Conservation (phyloP, 2,888 invertebrate species). For the Pogonocherus hispidulus region DNA sequence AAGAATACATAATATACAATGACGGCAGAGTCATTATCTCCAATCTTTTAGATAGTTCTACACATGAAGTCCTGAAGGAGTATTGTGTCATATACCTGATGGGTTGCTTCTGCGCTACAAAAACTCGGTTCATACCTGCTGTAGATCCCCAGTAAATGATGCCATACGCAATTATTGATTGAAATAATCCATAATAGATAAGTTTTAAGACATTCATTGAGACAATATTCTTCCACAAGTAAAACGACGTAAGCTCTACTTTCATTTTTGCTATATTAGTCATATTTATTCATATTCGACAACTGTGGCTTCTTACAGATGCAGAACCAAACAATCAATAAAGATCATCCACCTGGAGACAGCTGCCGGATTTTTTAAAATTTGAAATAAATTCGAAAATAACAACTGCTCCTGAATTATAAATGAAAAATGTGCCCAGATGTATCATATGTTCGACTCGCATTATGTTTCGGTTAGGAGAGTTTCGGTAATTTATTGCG, state of each 20-base stretch:
- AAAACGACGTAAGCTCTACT: neutral
- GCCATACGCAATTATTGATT: too few species aligned
- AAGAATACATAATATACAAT: too few species aligned
- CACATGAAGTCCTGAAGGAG: too few species aligned
- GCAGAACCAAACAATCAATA: neutral
- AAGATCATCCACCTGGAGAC: neutral
- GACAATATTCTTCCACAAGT: neutral
- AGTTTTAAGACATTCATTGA: too few species aligned
- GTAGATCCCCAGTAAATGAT: too few species aligned
- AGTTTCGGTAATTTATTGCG: neutral
- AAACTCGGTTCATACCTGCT: too few species aligned
- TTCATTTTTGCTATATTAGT: neutral
- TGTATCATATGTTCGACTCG: neutral
- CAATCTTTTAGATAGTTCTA: too few species aligned
- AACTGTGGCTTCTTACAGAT: neutral
- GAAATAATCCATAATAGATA: too few species aligned
- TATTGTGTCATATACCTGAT: too few species aligned
- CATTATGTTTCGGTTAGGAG: neutral
- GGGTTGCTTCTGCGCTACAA: too few species aligned
- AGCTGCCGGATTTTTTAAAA: neutral
- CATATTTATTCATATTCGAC: neutral
- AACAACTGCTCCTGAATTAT: conserved; percentile 3
- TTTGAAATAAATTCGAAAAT: neutral
- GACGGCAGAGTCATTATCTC: too few species aligned
- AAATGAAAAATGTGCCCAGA: conserved; percentile 8